These are phyloP conservation scores for Sinohyriopsis cumingii DNA, from an alignment of 2,888 invertebrate genomes.

Conservation along the genomic window DNA sequence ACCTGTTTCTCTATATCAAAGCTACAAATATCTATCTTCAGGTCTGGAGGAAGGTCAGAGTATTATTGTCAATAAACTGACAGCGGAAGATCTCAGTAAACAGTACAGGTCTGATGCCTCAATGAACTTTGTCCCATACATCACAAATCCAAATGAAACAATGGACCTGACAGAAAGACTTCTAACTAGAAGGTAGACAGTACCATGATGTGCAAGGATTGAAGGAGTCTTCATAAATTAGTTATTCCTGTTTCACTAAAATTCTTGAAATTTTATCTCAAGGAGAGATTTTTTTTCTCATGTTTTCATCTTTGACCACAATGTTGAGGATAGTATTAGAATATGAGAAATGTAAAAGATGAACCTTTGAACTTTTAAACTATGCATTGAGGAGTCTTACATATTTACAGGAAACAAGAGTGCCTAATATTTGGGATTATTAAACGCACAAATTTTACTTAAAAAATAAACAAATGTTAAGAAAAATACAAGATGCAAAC, in stretches of 20 bases:
- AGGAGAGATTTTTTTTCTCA: too few relatives aligned
- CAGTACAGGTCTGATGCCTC: constrained; percentile 49
- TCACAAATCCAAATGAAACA: constrained; percentile 41
- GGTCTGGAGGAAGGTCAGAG: constrained; percentile 43
- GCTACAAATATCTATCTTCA: constrained; percentile 10
- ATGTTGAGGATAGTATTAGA: too few relatives aligned
- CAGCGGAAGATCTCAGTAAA: constrained; percentile 21
- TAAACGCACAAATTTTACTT: too few relatives aligned
- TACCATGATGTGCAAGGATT: background rate
- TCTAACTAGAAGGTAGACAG: constrained; percentile 31
- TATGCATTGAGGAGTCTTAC: too few relatives aligned
- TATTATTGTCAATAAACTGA: constrained; percentile 31
- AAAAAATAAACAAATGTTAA: too few relatives aligned
- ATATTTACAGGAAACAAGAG: too few relatives aligned
- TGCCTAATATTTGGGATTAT: too few relatives aligned
- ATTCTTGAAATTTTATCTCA: too few relatives aligned
- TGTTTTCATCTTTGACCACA: too few relatives aligned
- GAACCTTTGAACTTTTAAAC: too few relatives aligned
- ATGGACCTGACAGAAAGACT: constrained; percentile 38
- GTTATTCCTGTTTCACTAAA: background rate
- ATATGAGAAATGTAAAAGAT: too few relatives aligned
- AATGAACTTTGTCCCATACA: constrained; percentile 41
- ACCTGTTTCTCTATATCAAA: background rate
- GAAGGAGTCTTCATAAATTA: background rate
- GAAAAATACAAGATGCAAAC: too few relatives aligned